Base-by-base conservation (phyloP, 2,888 invertebrate genomes). In the Phengaris arion region DNA sequence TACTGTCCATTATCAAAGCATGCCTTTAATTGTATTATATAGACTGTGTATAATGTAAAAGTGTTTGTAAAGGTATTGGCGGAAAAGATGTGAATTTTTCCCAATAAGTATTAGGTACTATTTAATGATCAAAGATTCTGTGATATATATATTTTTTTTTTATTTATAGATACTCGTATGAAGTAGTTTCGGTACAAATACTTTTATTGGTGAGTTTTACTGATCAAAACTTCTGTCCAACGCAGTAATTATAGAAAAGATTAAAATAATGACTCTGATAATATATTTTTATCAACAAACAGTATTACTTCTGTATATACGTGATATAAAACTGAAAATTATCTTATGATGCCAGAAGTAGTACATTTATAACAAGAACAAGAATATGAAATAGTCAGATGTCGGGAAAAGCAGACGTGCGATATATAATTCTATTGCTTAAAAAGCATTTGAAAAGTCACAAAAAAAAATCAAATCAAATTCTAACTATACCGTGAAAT, bases 401-500 rank as follows among this genome's bases (percentile, higher is more conserved):
- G 1, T 64, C 64, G 0, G 64, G 35, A 45, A 64, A 64, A 12
- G 35, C 12, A 12, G 35, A 35, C 64, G 64, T 64, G 45, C 10
- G 2, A 10, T 64, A 22, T 12, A 12, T 10, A 9, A 52, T 10
- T 3, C 6, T 12, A 35, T 64, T 45, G 64, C 45, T 3, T 35
- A 35, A 1, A 4, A 35, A 35, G 35, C 35, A 35, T 35, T 35
- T 59, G 9, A 35, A 59, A 59, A 22, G 7, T 10, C 22, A 12
- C 13, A 64, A 64, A 45, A 64, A 45, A 64, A 64, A 64, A 64
- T 12, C 13, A 13, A 64, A 64, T 12, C 35, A 2, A 52, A 64
- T 64, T 35, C 35, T 12, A 64, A 64, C 64, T 45, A 64, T 64
- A 64, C 45, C 64, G 45, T 13, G 45, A 64, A 64, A 64, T 64